Percentiles rank a stretch among this genome's conserved stretches.
Conservation (phyloP, 2,113 vertebrate genomes). For the Pampusana beccarii region DNA sequence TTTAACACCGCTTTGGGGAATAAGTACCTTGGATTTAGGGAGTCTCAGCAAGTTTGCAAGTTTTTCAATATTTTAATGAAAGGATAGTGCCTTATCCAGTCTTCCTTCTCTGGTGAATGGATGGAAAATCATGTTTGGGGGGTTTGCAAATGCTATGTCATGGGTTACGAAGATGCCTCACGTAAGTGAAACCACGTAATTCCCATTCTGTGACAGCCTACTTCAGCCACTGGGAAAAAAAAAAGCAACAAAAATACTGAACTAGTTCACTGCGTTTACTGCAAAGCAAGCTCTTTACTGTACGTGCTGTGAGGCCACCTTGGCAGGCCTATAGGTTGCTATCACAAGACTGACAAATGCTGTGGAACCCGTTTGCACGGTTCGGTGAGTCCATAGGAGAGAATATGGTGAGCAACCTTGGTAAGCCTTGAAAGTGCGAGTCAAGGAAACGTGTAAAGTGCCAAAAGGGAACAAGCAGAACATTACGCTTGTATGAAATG, state of each 20-base stretch:
- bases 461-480: conserved; percentile 61
- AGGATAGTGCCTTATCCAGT: background rate
- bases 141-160: background rate
- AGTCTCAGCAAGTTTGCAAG: background rate
- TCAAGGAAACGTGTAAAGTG: conserved; percentile 45
- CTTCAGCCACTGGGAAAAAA: background rate
- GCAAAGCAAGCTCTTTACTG: background rate
- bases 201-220: background rate
- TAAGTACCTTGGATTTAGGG: background rate
- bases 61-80: background rate
- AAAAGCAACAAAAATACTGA: background rate
- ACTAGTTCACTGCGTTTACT: background rate
- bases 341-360: background rate
- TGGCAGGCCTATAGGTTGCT: background rate
- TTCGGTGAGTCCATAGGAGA: conserved; percentile 23
- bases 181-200: background rate
- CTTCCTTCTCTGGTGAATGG: background rate
- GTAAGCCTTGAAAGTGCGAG: conserved; percentile 32
- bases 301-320: background rate
- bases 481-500: conserved; percentile 62
- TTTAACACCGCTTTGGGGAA: background rate
- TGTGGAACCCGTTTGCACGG: conserved; percentile 12
- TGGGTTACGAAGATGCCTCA: background rate
- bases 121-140: background rate
- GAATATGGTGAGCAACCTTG: conserved; percentile 37